Evolutionary conservation across 1,140 invertebrate species (phyloP).

Genomic region (Drosophila punjabiensis): DNA sequence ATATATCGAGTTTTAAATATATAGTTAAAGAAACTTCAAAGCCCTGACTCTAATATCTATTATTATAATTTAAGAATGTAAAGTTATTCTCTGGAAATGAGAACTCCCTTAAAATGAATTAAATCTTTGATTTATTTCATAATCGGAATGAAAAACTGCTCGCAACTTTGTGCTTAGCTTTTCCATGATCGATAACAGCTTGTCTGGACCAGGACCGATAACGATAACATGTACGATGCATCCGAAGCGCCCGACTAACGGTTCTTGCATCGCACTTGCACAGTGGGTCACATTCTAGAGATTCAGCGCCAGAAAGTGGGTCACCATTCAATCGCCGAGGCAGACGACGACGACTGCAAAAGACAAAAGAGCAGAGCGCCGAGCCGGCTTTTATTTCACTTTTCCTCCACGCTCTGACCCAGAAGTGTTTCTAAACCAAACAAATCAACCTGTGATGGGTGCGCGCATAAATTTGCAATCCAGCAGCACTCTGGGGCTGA

Average conservation of each 20-base stretch:
- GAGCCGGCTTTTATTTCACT: conserved; percentile 51
- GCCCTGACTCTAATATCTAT: neutral
- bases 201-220: neutral
- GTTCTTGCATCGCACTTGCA: conserved; percentile 17
- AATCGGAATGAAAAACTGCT: neutral
- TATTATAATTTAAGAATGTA: neutral
- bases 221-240: neutral
- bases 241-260: neutral
- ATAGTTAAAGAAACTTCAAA: neutral
- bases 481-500: neutral
- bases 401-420: conserved; percentile 64
- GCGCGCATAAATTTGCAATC: conserved; percentile 64
- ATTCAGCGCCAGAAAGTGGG: conserved; percentile 30
- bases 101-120: neutral
- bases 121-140: neutral
- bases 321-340: conserved; percentile 14
- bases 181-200: neutral
- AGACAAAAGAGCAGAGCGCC: conserved; percentile 38
- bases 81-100: no score
- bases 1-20: neutral
- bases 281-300: conserved; percentile 44
- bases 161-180: neutral
- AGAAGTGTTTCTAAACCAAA: conserved; percentile 63
- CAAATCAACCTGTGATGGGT: conserved; percentile 60
- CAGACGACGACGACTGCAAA: neutral